Base-by-base conservation (phyloP, 2,113 vertebrate genomes). In the Oceanites oceanicus region DNA sequence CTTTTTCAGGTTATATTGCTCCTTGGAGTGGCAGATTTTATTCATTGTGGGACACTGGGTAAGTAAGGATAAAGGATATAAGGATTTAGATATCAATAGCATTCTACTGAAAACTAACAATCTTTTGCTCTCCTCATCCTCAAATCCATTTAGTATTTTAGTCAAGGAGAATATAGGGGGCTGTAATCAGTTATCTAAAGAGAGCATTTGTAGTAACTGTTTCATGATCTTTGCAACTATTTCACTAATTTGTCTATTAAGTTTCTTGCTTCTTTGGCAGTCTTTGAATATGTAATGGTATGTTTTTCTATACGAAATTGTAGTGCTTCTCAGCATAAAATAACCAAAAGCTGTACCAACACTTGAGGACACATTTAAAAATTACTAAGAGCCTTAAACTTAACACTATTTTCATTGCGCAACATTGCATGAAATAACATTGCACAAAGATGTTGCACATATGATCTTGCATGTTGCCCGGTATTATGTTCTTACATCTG, bases 1-100 rank as follows among this genome's bases (percentile, higher is more conserved):
- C 53, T 88, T 96, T 96, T 97, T 77, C 94, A 99, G 99, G 99
- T 93, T 99, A 99, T 97, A 99, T 99, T 71, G 99, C 99, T 94
- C 99, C 99, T 9, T 99, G 99, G 99, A 99, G 99, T 97, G 99
- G 99, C 70, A 99, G 99, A 63, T 99, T 99, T 98, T 99, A 99
- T 93, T 99, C 99, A 29, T 91, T 99, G 52, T 99, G 99, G 99
- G 99, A 99, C 97, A 99, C 99, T 30, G 99, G 99, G 99, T 99
- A 98, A 99, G 99, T 97, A 92, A 68, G n/a, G 34, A 83, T 75
- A 75, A 59, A 94, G 38, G 36, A 68, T 36, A 67, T 49, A 63
- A 90, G 23, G 8, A 63, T 72, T 88, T 86, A 80, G 22, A 21
- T 92, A 88, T 45, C 2, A 2, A 13, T 72, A 85, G 30, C 44